Conservation (phyloP, 2,888 invertebrate genomes). For the Octonoba sinensis region DNA sequence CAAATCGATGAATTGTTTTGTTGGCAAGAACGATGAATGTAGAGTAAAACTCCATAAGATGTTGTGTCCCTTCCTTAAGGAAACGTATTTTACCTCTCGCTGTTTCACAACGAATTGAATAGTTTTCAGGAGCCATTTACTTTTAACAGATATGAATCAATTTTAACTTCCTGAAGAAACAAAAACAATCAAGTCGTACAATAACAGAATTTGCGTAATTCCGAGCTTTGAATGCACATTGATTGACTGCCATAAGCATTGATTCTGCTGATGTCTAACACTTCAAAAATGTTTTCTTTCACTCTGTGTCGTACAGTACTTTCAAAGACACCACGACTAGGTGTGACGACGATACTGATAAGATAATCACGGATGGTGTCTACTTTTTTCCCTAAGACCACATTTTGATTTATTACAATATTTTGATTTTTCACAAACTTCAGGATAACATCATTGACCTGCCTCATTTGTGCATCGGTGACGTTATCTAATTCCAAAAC, state of each 20-base stretch:
- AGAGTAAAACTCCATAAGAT: too few species aligned
- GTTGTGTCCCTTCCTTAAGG: too few species aligned
- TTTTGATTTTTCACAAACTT: constrained; percentile 47
- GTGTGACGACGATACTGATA: constrained; percentile 77
- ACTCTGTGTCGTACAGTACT: constrained; percentile 77
- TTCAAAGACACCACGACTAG: constrained; percentile 83
- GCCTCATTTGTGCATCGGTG: constrained; percentile 24
- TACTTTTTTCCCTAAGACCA: constrained; percentile 35
- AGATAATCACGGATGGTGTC: constrained; percentile 74
- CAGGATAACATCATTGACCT: constrained; percentile 57
- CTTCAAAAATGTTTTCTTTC: constrained; percentile 60
- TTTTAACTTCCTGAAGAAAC: too few species aligned
- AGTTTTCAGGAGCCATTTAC: too few species aligned
- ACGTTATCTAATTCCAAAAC: constrained; percentile 17
- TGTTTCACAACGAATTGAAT: too few species aligned
- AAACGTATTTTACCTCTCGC: too few species aligned
- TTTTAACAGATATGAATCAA: too few species aligned
- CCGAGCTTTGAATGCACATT: constrained; percentile 69
- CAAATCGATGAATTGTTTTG: too few species aligned
- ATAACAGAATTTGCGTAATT: constrained; percentile 70
- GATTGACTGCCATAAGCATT: constrained; percentile 72
- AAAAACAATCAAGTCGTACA: constrained; percentile 66
- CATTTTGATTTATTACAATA: constrained; percentile 42
- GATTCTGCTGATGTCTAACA: constrained; percentile 76
- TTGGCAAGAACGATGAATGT: too few species aligned